Conservation (phyloP, 2,888 invertebrate species). For the Campoletis raptor region DNA sequence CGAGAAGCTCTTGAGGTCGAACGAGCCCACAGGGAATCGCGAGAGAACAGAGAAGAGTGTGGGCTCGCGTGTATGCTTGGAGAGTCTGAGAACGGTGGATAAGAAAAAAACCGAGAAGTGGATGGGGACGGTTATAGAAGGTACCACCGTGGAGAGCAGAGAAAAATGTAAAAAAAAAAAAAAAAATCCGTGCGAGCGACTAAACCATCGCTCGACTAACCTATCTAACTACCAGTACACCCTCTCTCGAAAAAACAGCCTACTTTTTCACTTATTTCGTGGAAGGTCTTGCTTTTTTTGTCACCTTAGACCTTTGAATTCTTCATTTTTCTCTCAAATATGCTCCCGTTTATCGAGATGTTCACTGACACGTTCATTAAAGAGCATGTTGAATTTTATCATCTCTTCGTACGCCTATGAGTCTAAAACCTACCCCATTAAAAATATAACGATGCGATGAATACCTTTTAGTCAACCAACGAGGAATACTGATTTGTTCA, state of each 20-base stretch:
- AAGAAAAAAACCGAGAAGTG: conserved; percentile 60
- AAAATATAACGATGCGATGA: too few relatives aligned
- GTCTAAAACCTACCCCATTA: neutral
- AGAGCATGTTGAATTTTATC: conserved; percentile 6
- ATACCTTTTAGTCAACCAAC: too few relatives aligned
- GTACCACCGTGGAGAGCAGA: conserved; percentile 28
- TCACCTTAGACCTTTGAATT: neutral
- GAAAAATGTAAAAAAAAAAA: conserved; percentile 36
- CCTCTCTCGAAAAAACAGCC: conserved; percentile 43
- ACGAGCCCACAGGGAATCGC: conserved; percentile 65
- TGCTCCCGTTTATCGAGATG: neutral
- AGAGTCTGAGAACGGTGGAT: conserved; percentile 59
- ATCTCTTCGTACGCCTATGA: neutral
- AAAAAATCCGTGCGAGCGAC: conserved; percentile 55
- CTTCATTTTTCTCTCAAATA: conserved; percentile 10
- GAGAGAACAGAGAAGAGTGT: neutral
- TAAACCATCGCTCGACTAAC: conserved; percentile 54
- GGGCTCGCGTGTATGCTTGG: conserved; percentile 34
- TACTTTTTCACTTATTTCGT: conserved; percentile 34
- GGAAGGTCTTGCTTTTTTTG: conserved; percentile 2
- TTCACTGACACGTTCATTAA: conserved; percentile 18
- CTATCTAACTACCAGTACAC: conserved; percentile 44
- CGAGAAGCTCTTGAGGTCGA: conserved; percentile 67
- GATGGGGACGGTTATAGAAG: conserved; percentile 59
- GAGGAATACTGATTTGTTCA: too few relatives aligned